These are phyloP conservation scores for Mastomys natalensis DNA, from an alignment of 2,113 vertebrate species.

Conservation along the genomic window DNA sequence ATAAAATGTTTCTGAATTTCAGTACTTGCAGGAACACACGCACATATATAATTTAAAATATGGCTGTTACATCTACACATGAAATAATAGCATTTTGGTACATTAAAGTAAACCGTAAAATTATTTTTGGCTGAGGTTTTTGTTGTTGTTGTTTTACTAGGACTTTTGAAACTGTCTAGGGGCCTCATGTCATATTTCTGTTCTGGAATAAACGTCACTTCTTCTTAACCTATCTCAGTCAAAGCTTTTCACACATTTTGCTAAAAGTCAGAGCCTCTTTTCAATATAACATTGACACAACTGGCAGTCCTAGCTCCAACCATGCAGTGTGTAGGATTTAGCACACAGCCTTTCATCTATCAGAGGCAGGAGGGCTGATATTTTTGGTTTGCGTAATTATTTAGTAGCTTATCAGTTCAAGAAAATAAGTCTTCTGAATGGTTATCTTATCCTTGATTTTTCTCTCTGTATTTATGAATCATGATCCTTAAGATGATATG, in stretches of 20 bases:
- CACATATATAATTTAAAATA: not conserved
- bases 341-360: constrained; percentile 36
- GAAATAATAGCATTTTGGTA: not conserved
- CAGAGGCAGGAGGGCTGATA: not conserved
- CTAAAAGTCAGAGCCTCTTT: not conserved
- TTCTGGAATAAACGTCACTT: not conserved
- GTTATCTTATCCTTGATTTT: not conserved
- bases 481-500: not conserved
- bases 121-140: not conserved
- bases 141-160: not conserved
- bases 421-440: not conserved
- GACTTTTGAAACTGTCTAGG: not conserved
- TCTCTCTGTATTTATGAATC: not conserved
- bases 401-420: constrained; percentile 55
- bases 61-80: not conserved
- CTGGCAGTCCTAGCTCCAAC: not conserved
- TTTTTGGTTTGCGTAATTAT: constrained; percentile 69
- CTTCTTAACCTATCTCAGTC: not conserved
- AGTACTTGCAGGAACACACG: not conserved
- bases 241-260: not conserved
- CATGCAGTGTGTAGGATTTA: not conserved
- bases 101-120: not conserved
- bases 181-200: not conserved
- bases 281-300: not conserved
- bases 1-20: not conserved